Conservation (phyloP, 2,888 invertebrate species). For the Bombyx huttoni region DNA sequence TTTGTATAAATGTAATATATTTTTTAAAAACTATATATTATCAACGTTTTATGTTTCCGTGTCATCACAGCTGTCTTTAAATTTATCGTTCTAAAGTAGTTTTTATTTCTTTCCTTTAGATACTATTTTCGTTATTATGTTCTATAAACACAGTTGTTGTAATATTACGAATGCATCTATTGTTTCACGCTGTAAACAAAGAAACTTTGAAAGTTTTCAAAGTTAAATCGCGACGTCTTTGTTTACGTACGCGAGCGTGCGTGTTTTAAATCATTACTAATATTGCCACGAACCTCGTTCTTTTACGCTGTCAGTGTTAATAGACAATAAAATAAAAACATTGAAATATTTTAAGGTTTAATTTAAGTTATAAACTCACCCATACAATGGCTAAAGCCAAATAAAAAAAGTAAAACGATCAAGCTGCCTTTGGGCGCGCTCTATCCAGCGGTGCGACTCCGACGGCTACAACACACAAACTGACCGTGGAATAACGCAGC, state of each 20-base stretch:
- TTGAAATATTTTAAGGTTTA: not conserved
- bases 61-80: too few relatives aligned
- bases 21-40: too few relatives aligned
- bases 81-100: too few relatives aligned
- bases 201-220: not conserved
- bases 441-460: constrained; percentile 43
- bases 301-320: not conserved
- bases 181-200: too few relatives aligned
- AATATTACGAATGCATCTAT: too few relatives aligned
- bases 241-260: constrained; percentile 1
- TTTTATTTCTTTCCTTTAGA: too few relatives aligned
- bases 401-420: constrained; percentile 66
- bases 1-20: too few relatives aligned
- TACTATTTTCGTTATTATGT: too few relatives aligned
- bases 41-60: too few relatives aligned
- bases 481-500: constrained; percentile 43
- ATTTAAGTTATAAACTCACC: constrained; percentile 37
- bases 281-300: not conserved
- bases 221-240: constrained; percentile 3
- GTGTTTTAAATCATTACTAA: not conserved
- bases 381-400: constrained; percentile 75
- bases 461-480: constrained; percentile 48
- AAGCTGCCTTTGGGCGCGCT: constrained; percentile 50
- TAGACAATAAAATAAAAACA: not conserved
- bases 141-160: too few relatives aligned